Percentiles rank a stretch among this genome's conserved stretches.
Conservation (phyloP, 2,888 invertebrate genomes). For the Melinopterus prodromus region DNA sequence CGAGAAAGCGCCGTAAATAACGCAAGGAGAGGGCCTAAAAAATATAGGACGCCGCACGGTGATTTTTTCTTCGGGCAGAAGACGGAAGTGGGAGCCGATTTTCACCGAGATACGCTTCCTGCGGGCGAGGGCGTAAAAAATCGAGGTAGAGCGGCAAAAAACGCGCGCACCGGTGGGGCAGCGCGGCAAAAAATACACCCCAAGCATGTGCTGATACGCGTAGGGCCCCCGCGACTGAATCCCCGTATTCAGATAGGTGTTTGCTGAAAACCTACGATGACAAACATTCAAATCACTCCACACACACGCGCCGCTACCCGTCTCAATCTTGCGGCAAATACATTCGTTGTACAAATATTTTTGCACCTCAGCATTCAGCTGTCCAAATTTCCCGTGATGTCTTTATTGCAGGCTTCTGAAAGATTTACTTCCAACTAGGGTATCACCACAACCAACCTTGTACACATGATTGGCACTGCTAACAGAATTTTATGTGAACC, state of each 20-base stretch:
- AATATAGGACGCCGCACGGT: conserved; percentile 12
- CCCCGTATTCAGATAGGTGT: conserved; percentile 4
- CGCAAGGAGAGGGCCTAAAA: conserved; percentile 4
- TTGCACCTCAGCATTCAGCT: background rate
- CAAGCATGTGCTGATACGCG: background rate
- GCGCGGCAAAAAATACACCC: background rate
- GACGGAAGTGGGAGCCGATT: conserved; percentile 23
- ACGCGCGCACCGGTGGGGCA: background rate
- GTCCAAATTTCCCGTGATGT: background rate
- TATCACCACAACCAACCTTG: background rate
- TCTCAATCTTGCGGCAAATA: background rate
- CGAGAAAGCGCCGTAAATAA: background rate
- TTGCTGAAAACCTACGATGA: background rate
- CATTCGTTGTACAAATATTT: background rate
- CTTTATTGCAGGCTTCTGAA: background rate
- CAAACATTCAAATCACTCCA: background rate
- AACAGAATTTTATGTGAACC: background rate
- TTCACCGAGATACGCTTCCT: conserved; percentile 14
- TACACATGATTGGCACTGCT: background rate
- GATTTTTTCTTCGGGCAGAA: conserved; percentile 6
- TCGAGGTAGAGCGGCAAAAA: conserved; percentile 15
- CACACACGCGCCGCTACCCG: background rate
- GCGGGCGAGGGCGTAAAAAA: conserved; percentile 5
- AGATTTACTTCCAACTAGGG: background rate
- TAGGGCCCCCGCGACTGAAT: background rate